phyloP scores from a whole-genome alignment of 2,888 invertebrate genomes.

The Caenorhabditis sp. region DNA sequence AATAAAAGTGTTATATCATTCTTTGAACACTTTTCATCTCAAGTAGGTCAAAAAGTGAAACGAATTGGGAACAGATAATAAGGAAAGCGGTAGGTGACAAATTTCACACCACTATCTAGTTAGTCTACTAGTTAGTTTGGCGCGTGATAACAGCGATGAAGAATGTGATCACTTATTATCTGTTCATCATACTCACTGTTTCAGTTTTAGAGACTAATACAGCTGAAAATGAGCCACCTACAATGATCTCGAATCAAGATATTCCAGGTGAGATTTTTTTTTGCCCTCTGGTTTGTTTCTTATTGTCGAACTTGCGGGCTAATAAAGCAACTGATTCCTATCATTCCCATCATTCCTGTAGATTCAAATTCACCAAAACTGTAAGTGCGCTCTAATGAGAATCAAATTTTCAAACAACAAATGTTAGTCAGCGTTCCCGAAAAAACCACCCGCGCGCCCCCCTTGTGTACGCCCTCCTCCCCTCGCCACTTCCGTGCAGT shows the following conservation, averaged over 20 bases:
- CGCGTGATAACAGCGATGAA: neutral
- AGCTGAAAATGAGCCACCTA: neutral
- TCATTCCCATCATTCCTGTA: neutral
- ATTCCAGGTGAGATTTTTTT: constrained; percentile 19
- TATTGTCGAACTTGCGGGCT: no score
- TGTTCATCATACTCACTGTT: neutral
- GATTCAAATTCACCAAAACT: neutral
- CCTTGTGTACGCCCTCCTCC: neutral
- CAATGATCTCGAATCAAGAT: constrained; percentile 14
- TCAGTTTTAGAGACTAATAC: neutral
- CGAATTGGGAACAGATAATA: neutral
- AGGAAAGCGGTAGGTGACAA: neutral
- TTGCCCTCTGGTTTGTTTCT: neutral
- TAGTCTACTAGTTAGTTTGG: constrained; percentile 1
- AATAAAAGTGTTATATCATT: no score
- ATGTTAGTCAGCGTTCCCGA: no score
- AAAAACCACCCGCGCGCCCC: neutral
- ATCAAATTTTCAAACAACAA: no score
- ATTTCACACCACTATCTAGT: neutral
- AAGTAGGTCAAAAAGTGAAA: constrained; percentile 5
- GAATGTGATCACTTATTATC: neutral
- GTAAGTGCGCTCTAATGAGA: neutral
- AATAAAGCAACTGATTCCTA: no score
- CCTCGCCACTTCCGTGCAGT: constrained; percentile 42
- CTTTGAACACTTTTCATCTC: no score